Evolutionary conservation across 2,113 vertebrate genomes (phyloP), one percentile per base, ranked within the genome.

Genomic region (Sinocyclocheilus anshuiensis): DNA sequence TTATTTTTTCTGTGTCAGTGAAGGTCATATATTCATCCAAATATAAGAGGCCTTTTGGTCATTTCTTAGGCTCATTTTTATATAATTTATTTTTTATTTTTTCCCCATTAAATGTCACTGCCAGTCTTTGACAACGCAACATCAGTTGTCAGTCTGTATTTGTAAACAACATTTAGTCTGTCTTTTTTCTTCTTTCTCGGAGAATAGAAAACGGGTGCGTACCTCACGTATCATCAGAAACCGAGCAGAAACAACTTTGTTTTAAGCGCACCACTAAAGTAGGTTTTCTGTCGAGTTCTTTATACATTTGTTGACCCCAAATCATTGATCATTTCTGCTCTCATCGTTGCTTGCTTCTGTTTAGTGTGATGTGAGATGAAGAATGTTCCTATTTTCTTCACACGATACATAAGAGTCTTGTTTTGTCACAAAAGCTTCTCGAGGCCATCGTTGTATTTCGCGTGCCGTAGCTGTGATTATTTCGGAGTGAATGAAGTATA

Each of bases 81-180:
- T 95, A 9, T 20, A 9, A 29, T 2, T 1, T 29, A 29, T 91
- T 90, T 91, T 4, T 4, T 12, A n/a, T n/a, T 55, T 20, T 2
- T 42, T 2, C 36, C 89, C 81, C 91, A 93, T 92, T 95, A 96
- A 97, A 97, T 96, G 94, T 94, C 94, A 95, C 90, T 96, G 94
- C 94, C 94, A 94, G 91, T 94, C 95, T 96, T 93, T 92, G 93
- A 94, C 91, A 95, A 94, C 89, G 95, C 93, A 94, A 92, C 95
- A 91, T 94, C n/a, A n/a, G n/a, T n/a, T 96, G 95, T 96, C 95
- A 96, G 92, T 88, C 89, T 92, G 81, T 93, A 93, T 96, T 93
- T 96, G 91, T 92, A 95, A 96, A 94, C 92, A 93, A 84, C 92
- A 92, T 92, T 94, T 89, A 91, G 22, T 63, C 11, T 93, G 33